Evolutionary conservation across 1,140 invertebrate species (phyloP).

Genomic region (Goniozus legneri): DNA sequence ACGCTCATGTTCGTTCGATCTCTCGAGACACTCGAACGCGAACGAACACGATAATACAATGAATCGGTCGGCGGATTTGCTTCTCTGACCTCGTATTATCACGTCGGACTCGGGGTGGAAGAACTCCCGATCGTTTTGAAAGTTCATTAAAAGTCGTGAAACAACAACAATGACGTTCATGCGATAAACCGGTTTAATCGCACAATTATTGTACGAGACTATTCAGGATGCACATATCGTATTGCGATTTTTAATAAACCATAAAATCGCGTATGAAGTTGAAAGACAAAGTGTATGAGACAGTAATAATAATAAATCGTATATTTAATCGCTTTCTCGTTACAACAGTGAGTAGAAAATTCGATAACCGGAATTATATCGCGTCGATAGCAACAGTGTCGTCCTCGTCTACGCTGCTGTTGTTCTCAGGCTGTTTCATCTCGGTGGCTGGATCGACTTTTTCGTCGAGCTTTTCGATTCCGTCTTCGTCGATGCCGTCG

Average conservation of each 20-base stretch:
- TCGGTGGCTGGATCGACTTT: slow-evolving; percentile 24
- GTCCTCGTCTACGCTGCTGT: slow-evolving; percentile 13
- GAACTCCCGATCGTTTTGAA: slow-evolving; percentile 7
- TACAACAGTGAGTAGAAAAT: neutral
- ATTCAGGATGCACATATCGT: no score
- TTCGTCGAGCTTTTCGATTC: slow-evolving; percentile 34
- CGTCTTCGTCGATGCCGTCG: slow-evolving; percentile 20
- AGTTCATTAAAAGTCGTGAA: no score
- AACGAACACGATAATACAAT: slow-evolving; percentile 4
- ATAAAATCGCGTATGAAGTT: no score
- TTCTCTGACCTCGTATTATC: slow-evolving; percentile 24
- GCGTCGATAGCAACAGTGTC: slow-evolving; percentile 32
- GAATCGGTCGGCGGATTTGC: neutral
- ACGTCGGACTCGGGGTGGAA: slow-evolving; percentile 3
- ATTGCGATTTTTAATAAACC: no score
- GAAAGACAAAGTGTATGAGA: no score
- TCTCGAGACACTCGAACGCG: neutral
- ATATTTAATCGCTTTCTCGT: no score
- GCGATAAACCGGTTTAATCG: no score
- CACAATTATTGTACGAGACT: no score
- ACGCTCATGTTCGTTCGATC: slow-evolving; percentile 5
- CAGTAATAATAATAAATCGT: no score
- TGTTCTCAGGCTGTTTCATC: slow-evolving; percentile 4
- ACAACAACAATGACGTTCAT: no score
- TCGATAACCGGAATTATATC: slow-evolving; percentile 7